Evolutionary conservation across 1,140 invertebrate species (phyloP), one percentile per base, ranked within the genome.

Genomic region (Leptonema lineaticorne): DNA sequence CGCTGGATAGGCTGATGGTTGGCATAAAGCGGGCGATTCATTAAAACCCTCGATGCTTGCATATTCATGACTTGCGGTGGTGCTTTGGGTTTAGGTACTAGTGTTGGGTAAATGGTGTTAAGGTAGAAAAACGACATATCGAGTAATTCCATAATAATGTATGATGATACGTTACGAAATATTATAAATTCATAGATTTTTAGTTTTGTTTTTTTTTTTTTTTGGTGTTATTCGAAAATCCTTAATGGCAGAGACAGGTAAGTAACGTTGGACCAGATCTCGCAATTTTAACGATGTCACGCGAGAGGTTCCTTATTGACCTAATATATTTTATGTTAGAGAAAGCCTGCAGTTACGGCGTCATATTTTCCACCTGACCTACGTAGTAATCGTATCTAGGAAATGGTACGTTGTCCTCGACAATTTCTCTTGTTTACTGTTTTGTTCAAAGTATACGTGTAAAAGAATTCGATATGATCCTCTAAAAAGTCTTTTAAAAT

Each of bases 291-390:
- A 5, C 30, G 30, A 33, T n/a, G n/a, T 5, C 30, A 33, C 30
- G 30, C 11, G 30, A 33, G 30, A 33, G 30, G 30, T 33, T 11
- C 30, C 30, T 11, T 33, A n/a, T n/a, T 33, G 5, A 14, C 14
- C 29, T 50, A 48, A 69, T 63, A 63, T 64, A 28, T 69, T n/a
- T n/a, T 57, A 63, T 65, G 18, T 50, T 48, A 6, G 24, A 58
- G 27, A 11, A 5, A 20, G 29, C 20, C 29, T 18, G 53, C 67
- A 50, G 67, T 69, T 69, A 41, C 50, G 53, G 30, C 22, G 62
- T 65, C 68, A 65, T 64, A 65, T 65, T 65, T 69, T 57, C n/a
- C 28, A 65, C 68, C 63, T 65, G 68, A 69, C 63, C 68, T 69
- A 18, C 57, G 27, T 24, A 29, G 57, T 50, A 58, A 59, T 45